A percentile compares a stretch with the other conserved stretches of the same genome.
Evolutionary conservation across 1,140 invertebrate genomes (phyloP).

Genomic region (Micrasema longulum): DNA sequence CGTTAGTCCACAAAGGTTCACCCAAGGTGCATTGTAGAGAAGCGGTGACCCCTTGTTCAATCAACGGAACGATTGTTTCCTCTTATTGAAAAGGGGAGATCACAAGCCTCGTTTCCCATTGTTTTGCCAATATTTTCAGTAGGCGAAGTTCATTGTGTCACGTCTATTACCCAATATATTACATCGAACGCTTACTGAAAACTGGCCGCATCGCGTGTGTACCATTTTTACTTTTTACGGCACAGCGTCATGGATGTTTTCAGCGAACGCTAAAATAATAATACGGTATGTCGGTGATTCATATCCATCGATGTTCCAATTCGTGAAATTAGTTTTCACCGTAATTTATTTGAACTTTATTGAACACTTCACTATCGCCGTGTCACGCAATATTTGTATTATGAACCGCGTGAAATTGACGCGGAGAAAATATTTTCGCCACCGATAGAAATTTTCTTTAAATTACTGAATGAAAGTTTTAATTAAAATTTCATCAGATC

Average conservation of each 20-base stretch:
- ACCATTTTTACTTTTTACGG: background rate
- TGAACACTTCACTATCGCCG: too few relatives aligned
- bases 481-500: too few relatives aligned
- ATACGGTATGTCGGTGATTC: background rate
- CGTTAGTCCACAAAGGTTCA: background rate
- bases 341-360: too few relatives aligned
- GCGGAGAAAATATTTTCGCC: too few relatives aligned
- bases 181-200: conserved; percentile 3
- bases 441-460: too few relatives aligned
- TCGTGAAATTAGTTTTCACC: background rate
- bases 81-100: conserved; percentile 21
- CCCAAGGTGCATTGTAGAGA: conserved; percentile 15
- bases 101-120: conserved; percentile 21
- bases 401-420: too few relatives aligned
- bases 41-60: conserved; percentile 28
- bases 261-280: background rate
- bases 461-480: too few relatives aligned
- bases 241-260: background rate
- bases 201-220: conserved; percentile 4
- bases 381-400: too few relatives aligned
- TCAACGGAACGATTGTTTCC: conserved; percentile 32
- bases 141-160: conserved; percentile 27
- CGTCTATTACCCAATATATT: conserved; percentile 14
- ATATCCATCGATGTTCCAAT: conserved; percentile 13
- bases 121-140: conserved; percentile 11